Evolutionary conservation across 2,888 invertebrate species (phyloP).

Genomic region (Onthophagus sagittarius): DNA sequence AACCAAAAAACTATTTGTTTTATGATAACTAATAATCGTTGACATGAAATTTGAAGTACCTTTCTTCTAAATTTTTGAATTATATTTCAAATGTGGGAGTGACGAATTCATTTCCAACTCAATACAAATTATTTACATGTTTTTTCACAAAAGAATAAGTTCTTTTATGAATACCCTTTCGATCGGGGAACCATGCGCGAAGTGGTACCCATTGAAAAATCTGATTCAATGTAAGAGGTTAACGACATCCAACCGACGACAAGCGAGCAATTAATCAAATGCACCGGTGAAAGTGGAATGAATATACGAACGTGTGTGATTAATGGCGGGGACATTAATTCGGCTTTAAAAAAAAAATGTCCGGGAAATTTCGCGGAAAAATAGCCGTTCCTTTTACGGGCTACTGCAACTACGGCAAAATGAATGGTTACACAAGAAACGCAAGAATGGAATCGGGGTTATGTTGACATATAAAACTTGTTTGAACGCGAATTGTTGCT

Average conservation of each 20-base stretch:
- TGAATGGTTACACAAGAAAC: background rate
- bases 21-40: too few relatives aligned
- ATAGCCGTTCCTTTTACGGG: background rate
- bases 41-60: too few relatives aligned
- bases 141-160: background rate
- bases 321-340: background rate
- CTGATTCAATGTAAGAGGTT: background rate
- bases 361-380: background rate
- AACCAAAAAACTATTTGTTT: too few relatives aligned
- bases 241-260: background rate
- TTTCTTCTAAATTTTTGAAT: too few relatives aligned
- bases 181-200: background rate
- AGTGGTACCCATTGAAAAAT: background rate
- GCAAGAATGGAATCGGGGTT: background rate
- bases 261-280: background rate
- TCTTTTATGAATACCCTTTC: too few relatives aligned
- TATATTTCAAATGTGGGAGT: too few relatives aligned
- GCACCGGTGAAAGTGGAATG: background rate
- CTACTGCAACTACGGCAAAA: background rate
- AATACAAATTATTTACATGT: background rate
- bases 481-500: background rate
- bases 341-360: background rate
- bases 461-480: background rate
- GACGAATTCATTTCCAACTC: too few relatives aligned
- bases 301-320: background rate